Conservation (phyloP, 2,113 vertebrate genomes). For the Sporophila hypoxantha region DNA sequence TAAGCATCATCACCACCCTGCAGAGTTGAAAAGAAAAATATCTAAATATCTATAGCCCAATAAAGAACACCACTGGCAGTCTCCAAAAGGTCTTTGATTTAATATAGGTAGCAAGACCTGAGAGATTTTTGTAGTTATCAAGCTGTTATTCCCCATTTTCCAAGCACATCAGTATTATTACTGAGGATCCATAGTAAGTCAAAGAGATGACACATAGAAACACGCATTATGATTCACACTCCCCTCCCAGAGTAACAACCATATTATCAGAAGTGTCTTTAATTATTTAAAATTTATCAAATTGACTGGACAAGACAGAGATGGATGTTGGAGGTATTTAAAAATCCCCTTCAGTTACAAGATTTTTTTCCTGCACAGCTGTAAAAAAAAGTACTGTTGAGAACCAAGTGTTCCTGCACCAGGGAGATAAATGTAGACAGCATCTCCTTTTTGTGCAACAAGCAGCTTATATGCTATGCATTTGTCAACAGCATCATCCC, state of each 20-base stretch:
- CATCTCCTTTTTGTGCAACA: not conserved
- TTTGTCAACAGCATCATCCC: not conserved
- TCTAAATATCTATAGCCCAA: not conserved
- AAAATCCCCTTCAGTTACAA: not conserved
- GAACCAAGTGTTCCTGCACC: not conserved
- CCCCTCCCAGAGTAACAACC: not conserved
- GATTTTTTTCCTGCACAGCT: not conserved
- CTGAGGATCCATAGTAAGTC: not conserved
- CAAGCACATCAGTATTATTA: not conserved
- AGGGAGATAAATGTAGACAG: not conserved
- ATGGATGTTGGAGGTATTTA: not conserved
- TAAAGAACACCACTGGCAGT: not conserved
- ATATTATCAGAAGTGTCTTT: not conserved
- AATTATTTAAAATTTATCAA: not conserved
- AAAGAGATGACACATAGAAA: not conserved
- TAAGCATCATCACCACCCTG: constrained; percentile 85
- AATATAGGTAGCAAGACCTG: not conserved
- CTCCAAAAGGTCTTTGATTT: not conserved
- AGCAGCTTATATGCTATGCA: not conserved
- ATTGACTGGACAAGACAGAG: not conserved
- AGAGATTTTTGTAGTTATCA: not conserved
- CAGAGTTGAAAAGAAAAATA: not conserved
- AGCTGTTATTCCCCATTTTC: not conserved
- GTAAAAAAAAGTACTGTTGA: not conserved
- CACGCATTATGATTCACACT: not conserved